Base-by-base conservation (phyloP, 2,797 vertebrate genomes). In the Caiman crocodilus region DNA sequence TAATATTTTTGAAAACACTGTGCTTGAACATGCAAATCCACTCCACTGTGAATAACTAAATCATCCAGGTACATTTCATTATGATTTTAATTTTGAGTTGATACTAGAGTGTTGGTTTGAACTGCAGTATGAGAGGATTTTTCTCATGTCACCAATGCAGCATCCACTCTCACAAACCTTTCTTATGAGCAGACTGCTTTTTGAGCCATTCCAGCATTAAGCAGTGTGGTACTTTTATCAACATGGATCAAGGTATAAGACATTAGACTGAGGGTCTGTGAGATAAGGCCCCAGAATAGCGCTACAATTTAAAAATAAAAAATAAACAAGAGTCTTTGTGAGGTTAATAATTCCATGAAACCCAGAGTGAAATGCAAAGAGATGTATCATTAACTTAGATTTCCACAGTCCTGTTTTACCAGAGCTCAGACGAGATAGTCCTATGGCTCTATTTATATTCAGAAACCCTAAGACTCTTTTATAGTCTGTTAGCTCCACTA, bases 391-490 rank as follows among this genome's bases (percentile, higher is more conserved):
- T 25, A 79, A 88, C 59, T 32, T 77, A 85, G 21, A 73, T 0
- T 3, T 5, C 7, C 5, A 50, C 21, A 73, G 35, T 73, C 69
- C 35, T 25, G 32, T 42, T 61, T 10, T 60, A 21, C 5, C 16
- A 84, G 17, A 57, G 5, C 7, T 85, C 3, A 28, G 88, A 76
- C 32, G 74, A 69, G 14, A 25, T 14, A 63, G 25, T 61, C 25
- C 65, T 3, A 86, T 4, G 23, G 13, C 76, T 58, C 9, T 82
- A 12, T 83, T 85, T 77, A 32, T 80, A 75, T 7, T 17, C 55
- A 77, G 17, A 81, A 1, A 55, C 0, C 0, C 7, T 15, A 30
- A n/a, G 2, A 56, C 21, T 13, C 63, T 59, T 7, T 75, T 32
- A 6, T 55, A 64, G 26, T 23, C 5, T 61, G 77, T 76, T 61